Evolutionary conservation across 2,113 vertebrate species (phyloP), one percentile per base, ranked within the genome.

Genomic region (Heloderma charlesbogerti): DNA sequence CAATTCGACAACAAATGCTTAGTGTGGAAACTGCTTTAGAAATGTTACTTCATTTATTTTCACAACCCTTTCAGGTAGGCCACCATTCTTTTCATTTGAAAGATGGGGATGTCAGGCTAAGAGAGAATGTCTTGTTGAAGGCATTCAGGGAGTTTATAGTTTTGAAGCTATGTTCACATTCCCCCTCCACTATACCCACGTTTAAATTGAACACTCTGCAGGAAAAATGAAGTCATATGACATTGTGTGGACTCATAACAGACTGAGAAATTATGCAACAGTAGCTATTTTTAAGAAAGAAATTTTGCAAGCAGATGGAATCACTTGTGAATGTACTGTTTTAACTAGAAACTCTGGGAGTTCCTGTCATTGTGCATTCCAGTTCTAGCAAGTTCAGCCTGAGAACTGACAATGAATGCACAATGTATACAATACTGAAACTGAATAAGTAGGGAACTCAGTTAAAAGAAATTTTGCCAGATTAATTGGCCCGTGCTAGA

Each of bases 241-340:
- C 37, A 67, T 3, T 74, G 45, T 54, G 34, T 87, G 57, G 31
- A 20, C 57, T 25, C 51, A 69, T 45, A 18, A 85, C 13, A 20
- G 13, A 63, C 29, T 34, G 48, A n/a, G 67, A 86, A 86, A 13
- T 2, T 63, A 48, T n/a, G 34, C 3, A 86, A 74, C 20, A 37
- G 34, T 54, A 37, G 22, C 29, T 51, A 12, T 34, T 71, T 43
- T 10, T 48, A 86, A 63, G 22, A 63, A 63, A 63, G 20, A 22
- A 63, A 45, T 85, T 37, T 54, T 80, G 6, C 31, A 67, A 63
- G 37, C 82, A 27, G 25, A 40, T 45, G 48, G 72, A 40, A 87
- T 91, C 90, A 66, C 85, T 89, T 37, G 29, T 43, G n/a, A 92
- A 31, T 25, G 66, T 29, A 63, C 37, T 43, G 48, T 86, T 67